Conservation (phyloP, 2,113 vertebrate species). For the Panthera uncia region DNA sequence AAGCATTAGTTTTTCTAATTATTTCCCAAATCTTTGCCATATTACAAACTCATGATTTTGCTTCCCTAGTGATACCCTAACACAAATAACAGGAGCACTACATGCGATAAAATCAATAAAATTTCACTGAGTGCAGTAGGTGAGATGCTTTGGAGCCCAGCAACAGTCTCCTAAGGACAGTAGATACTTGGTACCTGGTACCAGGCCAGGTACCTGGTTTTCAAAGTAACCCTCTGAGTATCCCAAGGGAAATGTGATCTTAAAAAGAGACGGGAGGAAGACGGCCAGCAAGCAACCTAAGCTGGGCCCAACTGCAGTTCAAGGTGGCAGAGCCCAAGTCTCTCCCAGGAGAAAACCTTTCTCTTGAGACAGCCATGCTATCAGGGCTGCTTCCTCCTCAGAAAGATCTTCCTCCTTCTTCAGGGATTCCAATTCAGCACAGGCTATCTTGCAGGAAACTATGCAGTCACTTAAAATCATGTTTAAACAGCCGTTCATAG, state of each 20-base stretch:
- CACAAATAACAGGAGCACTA: neutral
- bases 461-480: neutral
- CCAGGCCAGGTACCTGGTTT: no score
- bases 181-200: neutral
- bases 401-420: neutral
- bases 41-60: neutral
- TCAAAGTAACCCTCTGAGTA: neutral
- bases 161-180: neutral
- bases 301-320: neutral
- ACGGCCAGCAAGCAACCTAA: neutral
- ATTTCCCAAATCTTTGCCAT: neutral
- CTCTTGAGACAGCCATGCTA: neutral
- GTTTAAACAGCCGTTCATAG: neutral
- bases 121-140: neutral
- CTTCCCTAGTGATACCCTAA: neutral
- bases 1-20: neutral
- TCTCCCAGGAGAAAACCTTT: neutral
- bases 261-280: neutral
- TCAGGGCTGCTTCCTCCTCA: neutral
- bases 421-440: neutral
- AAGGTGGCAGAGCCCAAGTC: neutral
- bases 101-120: neutral
- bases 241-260: neutral
- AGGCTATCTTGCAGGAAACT: neutral
- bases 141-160: neutral